Evolutionary conservation across 2,113 vertebrate species (phyloP).

Genomic region (Macroglossus sobrinus): DNA sequence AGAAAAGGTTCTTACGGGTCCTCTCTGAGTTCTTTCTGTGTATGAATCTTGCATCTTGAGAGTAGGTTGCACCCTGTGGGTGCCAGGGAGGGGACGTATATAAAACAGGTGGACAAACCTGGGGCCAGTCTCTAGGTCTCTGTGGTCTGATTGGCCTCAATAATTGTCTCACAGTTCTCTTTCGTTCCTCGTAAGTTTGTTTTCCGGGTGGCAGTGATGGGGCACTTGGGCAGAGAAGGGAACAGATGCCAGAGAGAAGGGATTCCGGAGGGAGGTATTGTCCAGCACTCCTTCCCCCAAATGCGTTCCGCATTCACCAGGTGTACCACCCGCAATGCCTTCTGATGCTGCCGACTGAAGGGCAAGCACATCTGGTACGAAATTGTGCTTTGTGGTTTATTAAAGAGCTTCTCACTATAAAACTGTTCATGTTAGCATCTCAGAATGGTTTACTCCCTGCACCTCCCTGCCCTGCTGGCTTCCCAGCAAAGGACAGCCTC

Average conservation of each 20-base stretch:
- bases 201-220: rapidly evolving
- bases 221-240: too few relatives aligned
- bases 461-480: rapidly evolving
- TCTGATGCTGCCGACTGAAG: background rate
- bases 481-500: background rate
- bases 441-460: background rate
- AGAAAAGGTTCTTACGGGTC: background rate
- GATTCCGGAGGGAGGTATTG: rapidly evolving
- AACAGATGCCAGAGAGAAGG: background rate
- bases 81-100: rapidly evolving
- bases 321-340: rapidly evolving
- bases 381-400: background rate
- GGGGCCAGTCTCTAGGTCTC: background rate
- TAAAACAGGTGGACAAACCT: rapidly evolving
- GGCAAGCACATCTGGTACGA: background rate
- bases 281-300: rapidly evolving
- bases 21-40: background rate
- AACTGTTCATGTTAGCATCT: background rate
- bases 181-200: background rate
- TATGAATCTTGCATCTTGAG: background rate
- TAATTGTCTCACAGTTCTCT: background rate
- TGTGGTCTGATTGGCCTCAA: background rate
- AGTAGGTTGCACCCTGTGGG: background rate
- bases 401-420: background rate
- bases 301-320: rapidly evolving